These are phyloP conservation scores for Eulemur mongoz DNA, from an alignment of 2,797 vertebrate species.

Conservation along the genomic window DNA sequence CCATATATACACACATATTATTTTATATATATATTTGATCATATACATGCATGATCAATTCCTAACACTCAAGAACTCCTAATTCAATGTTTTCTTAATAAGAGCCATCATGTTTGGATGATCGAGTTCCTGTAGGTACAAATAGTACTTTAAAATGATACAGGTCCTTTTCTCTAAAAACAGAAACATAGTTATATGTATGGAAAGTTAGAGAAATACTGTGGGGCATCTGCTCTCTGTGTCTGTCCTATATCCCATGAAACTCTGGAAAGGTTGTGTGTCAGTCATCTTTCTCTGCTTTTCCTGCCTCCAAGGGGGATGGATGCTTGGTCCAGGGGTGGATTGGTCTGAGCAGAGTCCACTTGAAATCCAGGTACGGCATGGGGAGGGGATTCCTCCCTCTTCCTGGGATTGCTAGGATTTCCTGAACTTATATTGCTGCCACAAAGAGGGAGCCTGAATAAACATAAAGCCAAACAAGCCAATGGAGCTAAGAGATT, in stretches of 20 bases:
- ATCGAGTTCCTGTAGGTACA: conserved; percentile 22
- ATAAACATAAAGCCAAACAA: conserved; percentile 14
- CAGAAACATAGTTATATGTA: not conserved
- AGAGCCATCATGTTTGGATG: not conserved
- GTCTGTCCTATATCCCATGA: not conserved
- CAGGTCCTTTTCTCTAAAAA: not conserved
- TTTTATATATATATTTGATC: not conserved
- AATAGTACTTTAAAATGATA: conserved; percentile 21
- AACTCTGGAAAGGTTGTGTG: not conserved
- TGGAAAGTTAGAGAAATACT: conserved; percentile 10
- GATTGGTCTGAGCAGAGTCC: not conserved
- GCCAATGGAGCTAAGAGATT: not conserved
- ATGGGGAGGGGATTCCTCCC: not conserved
- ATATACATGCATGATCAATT: not conserved
- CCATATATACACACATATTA: not conserved
- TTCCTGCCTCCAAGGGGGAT: not conserved
- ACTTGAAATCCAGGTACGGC: not conserved
- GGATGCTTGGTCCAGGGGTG: not conserved
- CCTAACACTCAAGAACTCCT: not conserved
- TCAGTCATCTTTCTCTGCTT: not conserved
- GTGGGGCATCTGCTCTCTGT: not conserved
- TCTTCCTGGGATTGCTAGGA: not conserved
- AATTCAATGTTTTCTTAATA: conserved; percentile 17
- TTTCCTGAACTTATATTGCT: not conserved
- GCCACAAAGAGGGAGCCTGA: not conserved